phyloP scores from a whole-genome alignment of 2,113 vertebrate genomes.

The Albula goreensis region DNA sequence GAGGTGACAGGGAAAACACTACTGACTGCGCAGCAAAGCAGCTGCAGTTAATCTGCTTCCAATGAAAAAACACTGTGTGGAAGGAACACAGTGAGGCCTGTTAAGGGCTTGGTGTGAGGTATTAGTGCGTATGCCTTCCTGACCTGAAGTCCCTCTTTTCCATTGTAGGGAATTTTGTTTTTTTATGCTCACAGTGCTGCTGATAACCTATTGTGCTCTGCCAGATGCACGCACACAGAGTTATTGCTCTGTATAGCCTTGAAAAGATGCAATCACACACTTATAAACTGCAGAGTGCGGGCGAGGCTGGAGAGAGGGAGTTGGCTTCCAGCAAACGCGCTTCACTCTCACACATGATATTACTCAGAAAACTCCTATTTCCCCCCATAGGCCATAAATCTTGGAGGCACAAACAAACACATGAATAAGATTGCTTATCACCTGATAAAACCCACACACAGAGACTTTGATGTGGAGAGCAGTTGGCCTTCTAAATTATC shows the following conservation, averaged over 20 bases:
- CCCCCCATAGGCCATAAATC: background rate
- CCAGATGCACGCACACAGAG: background rate
- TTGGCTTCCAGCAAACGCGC: background rate
- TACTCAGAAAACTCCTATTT: slow-evolving; percentile 6
- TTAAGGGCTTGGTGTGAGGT: too few species aligned
- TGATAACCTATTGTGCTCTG: background rate
- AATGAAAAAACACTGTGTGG: too few species aligned
- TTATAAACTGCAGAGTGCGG: background rate
- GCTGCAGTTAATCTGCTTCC: too few species aligned
- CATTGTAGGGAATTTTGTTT: too few species aligned
- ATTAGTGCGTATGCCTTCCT: too few species aligned
- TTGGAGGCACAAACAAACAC: background rate
- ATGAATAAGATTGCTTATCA: background rate
- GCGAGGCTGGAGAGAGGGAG: background rate
- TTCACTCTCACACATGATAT: slow-evolving; percentile 5
- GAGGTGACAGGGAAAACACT: too few species aligned
- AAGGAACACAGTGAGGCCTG: too few species aligned
- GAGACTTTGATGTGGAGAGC: background rate
- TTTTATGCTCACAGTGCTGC: background rate
- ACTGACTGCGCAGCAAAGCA: too few species aligned
- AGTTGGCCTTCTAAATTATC: background rate
- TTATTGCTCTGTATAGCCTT: background rate
- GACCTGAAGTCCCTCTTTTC: too few species aligned
- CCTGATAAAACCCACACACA: background rate
- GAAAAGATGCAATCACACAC: slow-evolving; percentile 13